phyloP scores from a whole-genome alignment of 1,140 invertebrate species.

The Atta colombica region DNA sequence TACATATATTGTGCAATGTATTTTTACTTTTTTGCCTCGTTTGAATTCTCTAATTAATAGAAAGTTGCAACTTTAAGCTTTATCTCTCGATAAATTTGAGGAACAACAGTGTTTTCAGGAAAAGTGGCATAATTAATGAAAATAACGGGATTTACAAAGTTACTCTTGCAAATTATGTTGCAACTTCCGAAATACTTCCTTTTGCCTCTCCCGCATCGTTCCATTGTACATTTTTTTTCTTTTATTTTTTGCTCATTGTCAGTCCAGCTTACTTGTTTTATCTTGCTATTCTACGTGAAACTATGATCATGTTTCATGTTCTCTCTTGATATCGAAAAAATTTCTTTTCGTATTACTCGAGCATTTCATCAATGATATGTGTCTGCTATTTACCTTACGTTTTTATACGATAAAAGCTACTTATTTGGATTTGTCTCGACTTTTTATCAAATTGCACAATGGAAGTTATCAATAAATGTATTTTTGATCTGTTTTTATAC shows the following conservation, averaged over 20 bases:
- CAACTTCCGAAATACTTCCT: constrained; percentile 17
- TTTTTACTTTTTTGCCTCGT: background rate
- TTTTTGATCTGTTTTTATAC: background rate
- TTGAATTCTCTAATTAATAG: constrained; percentile 38
- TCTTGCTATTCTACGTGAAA: background rate
- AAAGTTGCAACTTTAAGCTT: constrained; percentile 41
- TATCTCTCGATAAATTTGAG: constrained; percentile 28
- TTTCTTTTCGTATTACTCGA: constrained; percentile 30
- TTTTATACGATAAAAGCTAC: constrained; percentile 28
- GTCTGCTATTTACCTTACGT: constrained; percentile 25
- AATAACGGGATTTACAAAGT: constrained; percentile 10
- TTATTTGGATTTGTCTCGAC: background rate
- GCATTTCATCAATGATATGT: background rate
- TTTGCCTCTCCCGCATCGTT: background rate
- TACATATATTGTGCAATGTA: constrained; percentile 18
- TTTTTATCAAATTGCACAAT: constrained; percentile 38
- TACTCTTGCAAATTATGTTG: constrained; percentile 10
- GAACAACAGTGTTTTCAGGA: background rate
- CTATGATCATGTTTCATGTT: constrained; percentile 29
- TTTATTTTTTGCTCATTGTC: background rate
- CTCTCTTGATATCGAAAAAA: background rate
- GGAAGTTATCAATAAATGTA: constrained; percentile 31
- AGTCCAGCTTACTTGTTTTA: background rate
- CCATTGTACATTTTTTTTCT: background rate
- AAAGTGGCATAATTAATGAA: constrained; percentile 53